Percentiles rank a stretch among this genome's conserved stretches.
Evolutionary conservation across 35 echinoderm and acorn worm genomes (phyloP).

Genomic region (Diadema setosum): DNA sequence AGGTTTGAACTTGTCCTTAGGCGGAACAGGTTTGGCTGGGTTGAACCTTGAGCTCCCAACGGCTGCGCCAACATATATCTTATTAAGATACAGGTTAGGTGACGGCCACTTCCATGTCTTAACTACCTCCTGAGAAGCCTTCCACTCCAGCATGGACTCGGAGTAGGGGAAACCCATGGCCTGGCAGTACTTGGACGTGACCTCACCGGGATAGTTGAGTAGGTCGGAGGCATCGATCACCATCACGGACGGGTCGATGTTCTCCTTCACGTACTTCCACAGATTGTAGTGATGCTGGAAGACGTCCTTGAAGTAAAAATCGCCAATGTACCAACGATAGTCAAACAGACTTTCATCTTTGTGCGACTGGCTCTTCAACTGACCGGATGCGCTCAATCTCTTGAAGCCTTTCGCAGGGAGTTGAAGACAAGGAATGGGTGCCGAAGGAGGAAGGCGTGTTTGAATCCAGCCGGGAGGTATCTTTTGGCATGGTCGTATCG

Average conservation of each 20-base stretch:
- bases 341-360: background rate
- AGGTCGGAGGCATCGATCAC: constrained; percentile 25
- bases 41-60: background rate
- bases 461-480: background rate
- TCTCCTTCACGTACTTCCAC: background rate
- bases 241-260: background rate
- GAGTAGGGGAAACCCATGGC: background rate
- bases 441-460: background rate
- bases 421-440: background rate
- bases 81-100: background rate
- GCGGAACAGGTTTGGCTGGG: background rate
- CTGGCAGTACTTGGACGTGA: constrained; percentile 20
- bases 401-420: background rate
- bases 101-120: background rate
- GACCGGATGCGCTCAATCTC: background rate
- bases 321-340: background rate
- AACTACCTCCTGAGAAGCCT: background rate
- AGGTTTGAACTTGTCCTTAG: background rate
- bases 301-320: background rate
- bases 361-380: background rate
- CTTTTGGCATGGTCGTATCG: background rate
- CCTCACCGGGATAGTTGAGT: background rate
- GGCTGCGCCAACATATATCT: background rate
- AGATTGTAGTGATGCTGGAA: background rate
- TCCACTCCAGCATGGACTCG: constrained; percentile 5